Evolutionary conservation across 2,888 invertebrate genomes (phyloP), one percentile per base, ranked within the genome.

Genomic region (Cepaea hortensis): DNA sequence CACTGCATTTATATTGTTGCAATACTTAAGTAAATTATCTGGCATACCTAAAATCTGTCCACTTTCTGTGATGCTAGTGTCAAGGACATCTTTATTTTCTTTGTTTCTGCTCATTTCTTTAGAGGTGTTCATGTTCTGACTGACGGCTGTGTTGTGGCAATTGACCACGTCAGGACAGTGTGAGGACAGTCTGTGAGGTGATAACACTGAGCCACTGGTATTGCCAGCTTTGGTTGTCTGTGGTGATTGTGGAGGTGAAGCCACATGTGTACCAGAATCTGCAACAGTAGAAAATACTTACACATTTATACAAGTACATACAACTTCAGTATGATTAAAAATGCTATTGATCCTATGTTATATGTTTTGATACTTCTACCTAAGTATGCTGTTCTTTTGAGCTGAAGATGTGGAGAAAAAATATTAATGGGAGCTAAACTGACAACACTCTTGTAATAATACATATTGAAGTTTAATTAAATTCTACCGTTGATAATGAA

Each of bases 101-200:
- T 46, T 75, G 11, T 9, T 81, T 68, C 62, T 72, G 61, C 15
- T 83, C 6, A 48, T 83, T 85, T 15, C 87, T 86, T 23, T 83
- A n/a, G 81, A 5, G 13, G 75, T 73, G 48, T 23, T n/a, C 3
- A 80, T 23, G 18, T n/a, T 75, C 62, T 46, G 68, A 20, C 23
- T 89, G 68, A 81, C 86, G 2, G 89, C 88, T 50, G 89, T 88
- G 87, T 89, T 90, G 46, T 88, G 89, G 55, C 89, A 88, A 80
- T 89, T 87, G 20, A 87, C 87, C 35, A 89, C 89, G 77, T 88
- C 89, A 35, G 89, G 89, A 73, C 87, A 87, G 81, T 85, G 86
- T 15, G 89, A 89, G 55, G 87, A 88, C 70, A 89, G 81, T 35
- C 79, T 72, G 18, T 83, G 79, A 9, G 73, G 72, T 55, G 86